Percentiles rank a stretch among this genome's conserved stretches.
These are phyloP conservation scores for Temnothorax nylanderi DNA, from an alignment of 1,140 invertebrate genomes.

Conservation along the genomic window DNA sequence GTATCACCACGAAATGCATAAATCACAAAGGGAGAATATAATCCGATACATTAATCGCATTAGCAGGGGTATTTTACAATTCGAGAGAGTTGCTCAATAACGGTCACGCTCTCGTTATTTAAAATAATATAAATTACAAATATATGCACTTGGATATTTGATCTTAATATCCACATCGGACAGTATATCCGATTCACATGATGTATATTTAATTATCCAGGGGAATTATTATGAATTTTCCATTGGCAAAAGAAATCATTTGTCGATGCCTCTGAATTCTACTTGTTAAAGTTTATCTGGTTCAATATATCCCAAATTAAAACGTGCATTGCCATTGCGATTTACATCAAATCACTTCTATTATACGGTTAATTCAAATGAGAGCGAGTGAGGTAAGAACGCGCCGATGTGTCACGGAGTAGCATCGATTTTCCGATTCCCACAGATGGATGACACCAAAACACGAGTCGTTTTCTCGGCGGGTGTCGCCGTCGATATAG, in stretches of 20 bases:
- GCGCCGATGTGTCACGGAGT: neutral
- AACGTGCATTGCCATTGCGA: neutral
- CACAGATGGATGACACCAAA: slow-evolving; percentile 21
- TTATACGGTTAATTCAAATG: neutral
- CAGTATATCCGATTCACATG: neutral
- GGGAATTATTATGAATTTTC: neutral
- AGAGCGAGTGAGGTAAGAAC: neutral
- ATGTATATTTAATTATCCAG: neutral
- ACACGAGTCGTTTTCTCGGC: slow-evolving; percentile 39
- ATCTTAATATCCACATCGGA: neutral
- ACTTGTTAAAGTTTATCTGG: neutral
- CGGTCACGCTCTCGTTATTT: neutral
- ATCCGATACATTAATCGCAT: slow-evolving; percentile 44
- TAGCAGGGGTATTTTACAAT: slow-evolving; percentile 1
- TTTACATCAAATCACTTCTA: neutral
- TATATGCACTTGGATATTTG: neutral
- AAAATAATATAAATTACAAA: slow-evolving; percentile 10
- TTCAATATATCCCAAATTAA: neutral
- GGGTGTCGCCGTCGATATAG: slow-evolving; percentile 61
- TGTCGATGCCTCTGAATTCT: neutral
- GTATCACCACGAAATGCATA: slow-evolving; percentile 13
- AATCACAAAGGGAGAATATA: neutral
- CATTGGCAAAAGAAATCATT: neutral
- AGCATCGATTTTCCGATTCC: slow-evolving; percentile 44
- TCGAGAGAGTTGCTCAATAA: slow-evolving; percentile 8